phyloP scores from a whole-genome alignment of 2,888 invertebrate genomes.

The Acutogordius australiensis region DNA sequence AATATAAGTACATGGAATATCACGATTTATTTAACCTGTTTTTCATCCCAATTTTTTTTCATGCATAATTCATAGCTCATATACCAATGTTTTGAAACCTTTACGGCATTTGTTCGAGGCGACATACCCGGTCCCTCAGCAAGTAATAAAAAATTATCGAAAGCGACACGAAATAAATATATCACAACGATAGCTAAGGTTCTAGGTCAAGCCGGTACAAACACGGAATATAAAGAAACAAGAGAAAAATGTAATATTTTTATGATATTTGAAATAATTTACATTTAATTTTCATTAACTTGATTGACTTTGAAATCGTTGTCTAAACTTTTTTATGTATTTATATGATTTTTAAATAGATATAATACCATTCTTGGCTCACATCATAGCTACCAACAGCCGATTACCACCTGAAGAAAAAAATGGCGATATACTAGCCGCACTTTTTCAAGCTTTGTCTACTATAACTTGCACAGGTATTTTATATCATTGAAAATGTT shows the following conservation, averaged over 20 bases:
- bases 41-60: no score
- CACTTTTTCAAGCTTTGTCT: constrained; percentile 1
- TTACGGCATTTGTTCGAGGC: background rate
- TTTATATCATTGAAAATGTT: no score
- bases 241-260: constrained; percentile 2
- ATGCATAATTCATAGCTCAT: no score
- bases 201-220: background rate
- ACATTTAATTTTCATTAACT: no score
- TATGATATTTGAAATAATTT: no score
- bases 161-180: background rate
- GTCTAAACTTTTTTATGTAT: no score
- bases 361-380: constrained; percentile 1
- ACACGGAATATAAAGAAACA: background rate
- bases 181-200: background rate
- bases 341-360: background rate
- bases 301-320: no score
- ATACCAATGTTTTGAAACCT: background rate
- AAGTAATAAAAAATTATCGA: background rate
- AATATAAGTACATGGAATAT: no score
- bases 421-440: background rate
- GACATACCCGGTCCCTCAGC: background rate
- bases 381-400: background rate
- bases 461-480: background rate
- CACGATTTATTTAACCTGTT: no score
- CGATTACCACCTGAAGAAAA: background rate